Evolutionary conservation across 2,888 invertebrate species (phyloP), one percentile per base, ranked within the genome.

Genomic region (Nemapogon koenigi): DNA sequence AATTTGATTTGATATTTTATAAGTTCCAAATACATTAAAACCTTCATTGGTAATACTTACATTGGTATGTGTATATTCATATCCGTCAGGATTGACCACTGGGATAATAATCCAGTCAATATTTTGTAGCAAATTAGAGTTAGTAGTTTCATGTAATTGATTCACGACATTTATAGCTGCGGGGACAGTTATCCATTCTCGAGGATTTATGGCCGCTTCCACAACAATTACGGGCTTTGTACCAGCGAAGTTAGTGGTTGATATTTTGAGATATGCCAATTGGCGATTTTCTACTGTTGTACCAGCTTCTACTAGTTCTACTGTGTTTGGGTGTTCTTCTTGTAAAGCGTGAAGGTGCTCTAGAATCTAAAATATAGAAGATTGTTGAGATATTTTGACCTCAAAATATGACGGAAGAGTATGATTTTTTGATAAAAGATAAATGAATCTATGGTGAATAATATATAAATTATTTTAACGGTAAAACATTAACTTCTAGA

Each of bases 161-260:
- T 83, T 68, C 19, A 88, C 79, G 26, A 85, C 62, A 50, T 86
- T 86, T 1, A 88, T 54, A 1, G 84, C 85, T 1, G 84, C 78
- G 14, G 86, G 81, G 3, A 87, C 81, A 0, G 89, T 84, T 15
- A 87, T 84, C 89, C 89, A 89, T 57, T 90, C 88, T 39, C 89
- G 81, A 1, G 85, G 84, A 49, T 82, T 84, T 14, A 85, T 82
- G 2, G 81, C 85, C 35, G 76, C 83, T 57, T 87, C 86, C 11
- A 86, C 56, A 6, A 86, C 57, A 32, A 84, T 66, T 2, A 76
- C 65, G 0, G 84, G 83, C 43, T 82, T 83, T 1, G 45, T 47
- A 11, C 30, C 38, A 16, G 50, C 49, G 2, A 50, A 48, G 2
- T 49, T 55, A 32, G 64, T 62, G 15, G 58, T 64, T 1, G 81